A percentile compares a stretch with the other conserved stretches of the same genome.
Evolutionary conservation across 2,113 vertebrate species (phyloP).

Genomic region (Pygoscelis adeliae): DNA sequence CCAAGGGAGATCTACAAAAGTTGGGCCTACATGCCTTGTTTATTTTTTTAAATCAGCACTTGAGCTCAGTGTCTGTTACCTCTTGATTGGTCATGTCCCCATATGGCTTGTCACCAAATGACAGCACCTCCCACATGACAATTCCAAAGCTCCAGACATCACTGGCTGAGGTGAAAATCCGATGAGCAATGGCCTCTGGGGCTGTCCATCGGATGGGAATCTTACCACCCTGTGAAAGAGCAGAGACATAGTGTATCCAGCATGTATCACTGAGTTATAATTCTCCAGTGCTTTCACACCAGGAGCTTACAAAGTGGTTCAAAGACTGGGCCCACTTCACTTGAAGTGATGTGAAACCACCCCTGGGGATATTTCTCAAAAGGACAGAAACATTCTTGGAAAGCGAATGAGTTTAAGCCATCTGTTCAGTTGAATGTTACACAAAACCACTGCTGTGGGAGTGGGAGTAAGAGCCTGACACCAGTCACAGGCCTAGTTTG

Average conservation of each 20-base stretch:
- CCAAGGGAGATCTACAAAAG: not conserved
- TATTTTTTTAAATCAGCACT: not conserved
- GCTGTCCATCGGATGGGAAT: conserved; percentile 84
- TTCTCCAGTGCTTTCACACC: not conserved
- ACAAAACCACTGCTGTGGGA: not conserved
- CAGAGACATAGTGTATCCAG: not conserved
- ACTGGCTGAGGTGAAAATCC: conserved; percentile 80
- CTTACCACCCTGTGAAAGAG: conserved; percentile 74
- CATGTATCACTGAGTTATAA: not conserved
- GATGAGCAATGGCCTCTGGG: conserved; percentile 80
- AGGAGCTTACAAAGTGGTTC: not conserved
- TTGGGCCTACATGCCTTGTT: not conserved
- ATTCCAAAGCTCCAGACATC: conserved; percentile 85
- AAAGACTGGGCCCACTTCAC: not conserved
- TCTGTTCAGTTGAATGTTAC: not conserved
- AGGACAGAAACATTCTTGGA: not conserved
- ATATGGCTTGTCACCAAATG: conserved; percentile 83
- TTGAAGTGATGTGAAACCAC: not conserved
- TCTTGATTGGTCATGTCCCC: conserved; percentile 84
- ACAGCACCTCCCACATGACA: conserved; percentile 83
- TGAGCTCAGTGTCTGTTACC: conserved; percentile 55
- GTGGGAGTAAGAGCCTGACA: not conserved
- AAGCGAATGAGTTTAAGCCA: not conserved
- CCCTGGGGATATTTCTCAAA: not conserved
- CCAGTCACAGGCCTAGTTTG: not conserved